Evolutionary conservation across 2,888 invertebrate species (phyloP).

Genomic region (Phengaris alcon): DNA sequence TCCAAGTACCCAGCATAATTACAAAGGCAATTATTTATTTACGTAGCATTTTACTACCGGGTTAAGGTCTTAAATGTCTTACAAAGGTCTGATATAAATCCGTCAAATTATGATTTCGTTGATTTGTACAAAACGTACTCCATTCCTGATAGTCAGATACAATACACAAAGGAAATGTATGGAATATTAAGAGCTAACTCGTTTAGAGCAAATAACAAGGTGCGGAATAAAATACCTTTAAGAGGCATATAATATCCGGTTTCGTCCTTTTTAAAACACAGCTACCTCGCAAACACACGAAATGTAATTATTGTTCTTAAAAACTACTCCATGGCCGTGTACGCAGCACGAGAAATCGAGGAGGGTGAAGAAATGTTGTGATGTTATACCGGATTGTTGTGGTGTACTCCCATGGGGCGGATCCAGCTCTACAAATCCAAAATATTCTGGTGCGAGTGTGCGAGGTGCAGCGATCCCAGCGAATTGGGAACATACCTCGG

Average conservation of each 20-base stretch:
- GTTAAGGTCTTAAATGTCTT: constrained; percentile 67
- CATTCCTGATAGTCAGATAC: constrained; percentile 71
- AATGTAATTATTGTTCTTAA: constrained; percentile 73
- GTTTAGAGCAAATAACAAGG: constrained; percentile 75
- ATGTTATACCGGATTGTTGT: constrained; percentile 82
- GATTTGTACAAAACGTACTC: constrained; percentile 61
- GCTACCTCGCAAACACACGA: constrained; percentile 83
- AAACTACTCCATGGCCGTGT: constrained; percentile 76
- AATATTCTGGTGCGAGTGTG: constrained; percentile 82
- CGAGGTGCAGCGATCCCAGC: constrained; percentile 80
- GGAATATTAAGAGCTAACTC: constrained; percentile 82
- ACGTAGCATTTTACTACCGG: constrained; percentile 51
- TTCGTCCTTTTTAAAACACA: constrained; percentile 83
- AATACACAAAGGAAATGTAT: constrained; percentile 74
- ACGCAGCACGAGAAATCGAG: constrained; percentile 78
- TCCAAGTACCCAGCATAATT: constrained; percentile 42
- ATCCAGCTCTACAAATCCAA: constrained; percentile 81
- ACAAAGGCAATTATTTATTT: constrained; percentile 54
- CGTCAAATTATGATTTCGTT: constrained; percentile 72
- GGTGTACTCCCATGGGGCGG: constrained; percentile 82
- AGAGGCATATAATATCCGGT: constrained; percentile 83
- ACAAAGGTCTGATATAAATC: constrained; percentile 55
- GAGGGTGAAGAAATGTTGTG: constrained; percentile 81
- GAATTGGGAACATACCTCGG: constrained; percentile 80
- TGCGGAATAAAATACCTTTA: constrained; percentile 58